Evolutionary conservation across 92 coral and sea anemone species (phyloP).

Genomic region (Palythoa caribaeorum): DNA sequence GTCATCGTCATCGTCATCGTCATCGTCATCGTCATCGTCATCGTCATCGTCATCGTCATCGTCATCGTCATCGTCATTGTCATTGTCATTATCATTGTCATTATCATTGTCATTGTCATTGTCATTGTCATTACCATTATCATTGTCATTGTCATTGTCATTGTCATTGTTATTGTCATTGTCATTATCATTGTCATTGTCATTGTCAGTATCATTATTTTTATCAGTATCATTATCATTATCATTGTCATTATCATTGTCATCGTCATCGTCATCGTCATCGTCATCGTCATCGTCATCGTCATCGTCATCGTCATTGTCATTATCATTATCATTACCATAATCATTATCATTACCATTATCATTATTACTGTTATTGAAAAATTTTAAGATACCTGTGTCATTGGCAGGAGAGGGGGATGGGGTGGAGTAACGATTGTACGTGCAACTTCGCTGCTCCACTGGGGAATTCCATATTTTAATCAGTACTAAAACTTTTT

Average conservation of each 20-base stretch:
- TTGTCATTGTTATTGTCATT: not conserved
- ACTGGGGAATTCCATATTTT: too few species aligned
- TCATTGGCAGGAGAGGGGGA: too few species aligned
- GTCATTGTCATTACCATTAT: not conserved
- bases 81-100: not conserved
- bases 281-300: not conserved
- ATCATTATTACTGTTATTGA: not conserved
- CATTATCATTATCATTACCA: not conserved
- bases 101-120: not conserved
- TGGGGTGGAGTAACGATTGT: too few species aligned
- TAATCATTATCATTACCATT: not conserved
- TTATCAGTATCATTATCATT: too few species aligned
- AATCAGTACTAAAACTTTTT: too few species aligned
- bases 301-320: not conserved
- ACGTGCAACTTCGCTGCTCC: too few species aligned
- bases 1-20: too few species aligned
- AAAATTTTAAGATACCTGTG: too few species aligned
- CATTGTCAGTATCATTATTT: not conserved
- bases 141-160: not conserved
- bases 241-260: too few species aligned
- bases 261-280: not conserved
- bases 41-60: not conserved
- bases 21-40: not conserved
- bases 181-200: not conserved
- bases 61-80: not conserved